These are phyloP conservation scores for Conistra vaccinii DNA, from an alignment of 2,888 invertebrate species.

Conservation along the genomic window DNA sequence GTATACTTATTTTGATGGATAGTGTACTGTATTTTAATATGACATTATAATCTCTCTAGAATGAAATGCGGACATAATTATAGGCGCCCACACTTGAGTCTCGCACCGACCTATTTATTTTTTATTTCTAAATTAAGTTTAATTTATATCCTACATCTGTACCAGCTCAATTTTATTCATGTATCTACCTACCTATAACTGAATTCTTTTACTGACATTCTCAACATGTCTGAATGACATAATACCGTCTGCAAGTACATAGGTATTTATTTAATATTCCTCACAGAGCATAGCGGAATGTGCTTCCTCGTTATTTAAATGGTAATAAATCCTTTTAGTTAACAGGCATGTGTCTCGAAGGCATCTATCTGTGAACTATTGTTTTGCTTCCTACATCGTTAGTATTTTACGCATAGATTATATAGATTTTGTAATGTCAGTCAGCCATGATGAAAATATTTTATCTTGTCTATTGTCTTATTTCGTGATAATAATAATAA, in stretches of 20 bases:
- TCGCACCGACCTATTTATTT: background rate
- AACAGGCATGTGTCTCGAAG: slow-evolving; percentile 49
- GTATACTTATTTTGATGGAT: slow-evolving; percentile 53
- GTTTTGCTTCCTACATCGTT: slow-evolving; percentile 62
- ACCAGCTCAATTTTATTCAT: slow-evolving; percentile 8
- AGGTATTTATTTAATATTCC: slow-evolving; percentile 52
- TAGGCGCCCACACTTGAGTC: slow-evolving; percentile 1
- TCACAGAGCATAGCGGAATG: slow-evolving; percentile 38
- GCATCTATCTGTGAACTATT: slow-evolving; percentile 48
- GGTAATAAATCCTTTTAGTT: slow-evolving; percentile 57
- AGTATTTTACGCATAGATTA: slow-evolving; percentile 49
- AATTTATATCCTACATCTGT: slow-evolving; percentile 1
- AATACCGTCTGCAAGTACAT: slow-evolving; percentile 10
- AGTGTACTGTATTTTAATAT: slow-evolving; percentile 19
- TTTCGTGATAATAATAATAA: slow-evolving; percentile 1
- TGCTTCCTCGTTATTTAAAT: slow-evolving; percentile 60
- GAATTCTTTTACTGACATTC: slow-evolving; percentile 27
- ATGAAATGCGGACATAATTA: background rate
- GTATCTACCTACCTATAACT: background rate
- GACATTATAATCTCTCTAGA: background rate
- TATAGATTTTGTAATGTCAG: slow-evolving; percentile 23
- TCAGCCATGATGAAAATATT: slow-evolving; percentile 21
- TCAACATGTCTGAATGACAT: slow-evolving; percentile 38
- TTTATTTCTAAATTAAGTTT: background rate
- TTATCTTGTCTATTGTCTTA: slow-evolving; percentile 3